phyloP scores from a whole-genome alignment of 2,113 vertebrate species.

The Psilopsiagon aurifrons region DNA sequence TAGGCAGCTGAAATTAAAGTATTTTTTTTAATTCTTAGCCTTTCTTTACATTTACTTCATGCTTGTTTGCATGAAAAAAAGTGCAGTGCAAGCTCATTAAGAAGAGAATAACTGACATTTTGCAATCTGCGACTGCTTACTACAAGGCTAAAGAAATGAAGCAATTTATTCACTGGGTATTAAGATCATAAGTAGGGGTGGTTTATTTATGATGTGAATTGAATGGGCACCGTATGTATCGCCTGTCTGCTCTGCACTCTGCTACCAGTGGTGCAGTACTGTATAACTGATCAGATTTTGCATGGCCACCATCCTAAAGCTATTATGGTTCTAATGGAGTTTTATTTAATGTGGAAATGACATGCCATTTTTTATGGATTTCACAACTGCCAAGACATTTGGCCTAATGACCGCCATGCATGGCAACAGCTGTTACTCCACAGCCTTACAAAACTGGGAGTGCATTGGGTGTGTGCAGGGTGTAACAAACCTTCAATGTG shows the following conservation, averaged over 20 bases:
- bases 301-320: background rate
- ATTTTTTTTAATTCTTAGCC: background rate
- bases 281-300: background rate
- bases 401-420: background rate
- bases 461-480: background rate
- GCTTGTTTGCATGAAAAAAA: background rate
- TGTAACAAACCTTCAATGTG: background rate
- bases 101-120: background rate
- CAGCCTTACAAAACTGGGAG: constrained; percentile 9
- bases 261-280: fast-evolving
- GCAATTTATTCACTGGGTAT: background rate
- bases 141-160: background rate
- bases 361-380: background rate
- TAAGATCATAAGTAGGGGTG: background rate
- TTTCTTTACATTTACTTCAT: background rate
- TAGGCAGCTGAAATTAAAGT: background rate
- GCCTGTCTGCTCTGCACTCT: background rate
- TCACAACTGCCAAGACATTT: background rate
- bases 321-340: background rate
- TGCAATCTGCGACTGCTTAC: constrained; percentile 1
- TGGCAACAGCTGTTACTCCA: background rate
- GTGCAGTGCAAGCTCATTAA: background rate
- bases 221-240: background rate
- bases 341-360: background rate
- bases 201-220: background rate